Conservation (phyloP, 2,113 vertebrate genomes). For the Probosciger aterrimus region DNA sequence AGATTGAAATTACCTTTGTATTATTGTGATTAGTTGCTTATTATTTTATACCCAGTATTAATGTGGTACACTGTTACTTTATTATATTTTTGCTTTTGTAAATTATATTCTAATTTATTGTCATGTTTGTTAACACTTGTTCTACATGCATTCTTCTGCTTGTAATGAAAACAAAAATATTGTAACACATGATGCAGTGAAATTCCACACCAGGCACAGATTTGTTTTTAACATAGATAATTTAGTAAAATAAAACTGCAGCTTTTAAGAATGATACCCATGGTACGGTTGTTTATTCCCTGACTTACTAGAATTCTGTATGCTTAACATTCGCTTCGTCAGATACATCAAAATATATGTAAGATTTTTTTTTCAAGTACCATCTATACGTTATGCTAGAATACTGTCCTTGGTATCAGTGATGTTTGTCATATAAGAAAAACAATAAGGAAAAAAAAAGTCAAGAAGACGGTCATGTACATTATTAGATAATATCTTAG, state of each 20-base stretch:
- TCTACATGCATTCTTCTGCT: slow-evolving; percentile 87
- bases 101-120: slow-evolving; percentile 99
- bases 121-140: slow-evolving; percentile 90
- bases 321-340: neutral
- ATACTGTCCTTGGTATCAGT: neutral
- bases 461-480: neutral
- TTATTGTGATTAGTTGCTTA: slow-evolving; percentile 93
- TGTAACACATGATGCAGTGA: slow-evolving; percentile 90
- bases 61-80: slow-evolving; percentile 98
- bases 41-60: slow-evolving; percentile 99
- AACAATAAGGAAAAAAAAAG: neutral
- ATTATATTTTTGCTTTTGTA: slow-evolving; percentile 90
- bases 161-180: slow-evolving; percentile 83
- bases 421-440: slow-evolving; percentile 1
- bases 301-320: slow-evolving; percentile 47
- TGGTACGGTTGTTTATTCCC: slow-evolving; percentile 65
- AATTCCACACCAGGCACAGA: slow-evolving; percentile 82
- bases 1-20: slow-evolving; percentile 83
- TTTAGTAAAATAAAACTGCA: slow-evolving; percentile 90
- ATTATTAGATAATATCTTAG: slow-evolving; percentile 4
- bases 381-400: neutral
- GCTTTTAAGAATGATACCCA: slow-evolving; percentile 77
- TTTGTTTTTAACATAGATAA: slow-evolving; percentile 86
- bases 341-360: neutral
- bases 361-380: neutral